Evolutionary conservation across 2,888 invertebrate genomes (phyloP).

Genomic region (Acrocyrtus sp.): DNA sequence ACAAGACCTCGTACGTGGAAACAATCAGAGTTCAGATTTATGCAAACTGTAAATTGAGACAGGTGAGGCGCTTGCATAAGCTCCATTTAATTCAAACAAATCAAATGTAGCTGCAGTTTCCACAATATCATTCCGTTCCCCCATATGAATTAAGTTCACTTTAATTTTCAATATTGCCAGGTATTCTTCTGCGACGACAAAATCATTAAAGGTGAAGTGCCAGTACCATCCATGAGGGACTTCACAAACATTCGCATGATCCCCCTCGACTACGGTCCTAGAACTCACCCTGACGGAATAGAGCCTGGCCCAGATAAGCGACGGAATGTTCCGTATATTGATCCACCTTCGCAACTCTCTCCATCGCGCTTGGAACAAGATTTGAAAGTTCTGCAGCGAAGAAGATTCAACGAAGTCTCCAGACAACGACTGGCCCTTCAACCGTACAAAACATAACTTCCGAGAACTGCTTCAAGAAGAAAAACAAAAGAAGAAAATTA

Average conservation of each 20-base stretch:
- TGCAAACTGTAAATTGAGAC: slow-evolving; percentile 60
- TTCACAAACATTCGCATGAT: slow-evolving; percentile 40
- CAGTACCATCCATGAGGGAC: slow-evolving; percentile 47
- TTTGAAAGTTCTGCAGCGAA: slow-evolving; percentile 24
- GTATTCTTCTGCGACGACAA: slow-evolving; percentile 53
- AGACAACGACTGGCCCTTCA: slow-evolving; percentile 27
- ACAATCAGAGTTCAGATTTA: slow-evolving; percentile 57
- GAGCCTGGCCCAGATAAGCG: slow-evolving; percentile 41
- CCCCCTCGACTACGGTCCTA: slow-evolving; percentile 40
- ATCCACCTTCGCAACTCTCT: slow-evolving; percentile 21
- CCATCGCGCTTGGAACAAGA: slow-evolving; percentile 32
- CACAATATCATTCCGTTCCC: too few species aligned
- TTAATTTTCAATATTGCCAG: slow-evolving; percentile 20
- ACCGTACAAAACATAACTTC: slow-evolving; percentile 46
- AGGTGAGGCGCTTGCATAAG: too few species aligned
- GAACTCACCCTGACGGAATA: slow-evolving; percentile 47
- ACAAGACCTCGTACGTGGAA: slow-evolving; percentile 55
- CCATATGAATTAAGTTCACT: neutral
- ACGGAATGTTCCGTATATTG: slow-evolving; percentile 22
- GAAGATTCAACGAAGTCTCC: slow-evolving; percentile 32
- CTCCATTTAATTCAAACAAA: too few species aligned
- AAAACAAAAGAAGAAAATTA: slow-evolving; percentile 13
- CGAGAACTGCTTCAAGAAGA: slow-evolving; percentile 38
- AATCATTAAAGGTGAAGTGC: slow-evolving; percentile 39
- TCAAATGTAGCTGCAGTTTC: neutral